phyloP scores from a whole-genome alignment of 2,888 invertebrate species.

The Erebia ligea region DNA sequence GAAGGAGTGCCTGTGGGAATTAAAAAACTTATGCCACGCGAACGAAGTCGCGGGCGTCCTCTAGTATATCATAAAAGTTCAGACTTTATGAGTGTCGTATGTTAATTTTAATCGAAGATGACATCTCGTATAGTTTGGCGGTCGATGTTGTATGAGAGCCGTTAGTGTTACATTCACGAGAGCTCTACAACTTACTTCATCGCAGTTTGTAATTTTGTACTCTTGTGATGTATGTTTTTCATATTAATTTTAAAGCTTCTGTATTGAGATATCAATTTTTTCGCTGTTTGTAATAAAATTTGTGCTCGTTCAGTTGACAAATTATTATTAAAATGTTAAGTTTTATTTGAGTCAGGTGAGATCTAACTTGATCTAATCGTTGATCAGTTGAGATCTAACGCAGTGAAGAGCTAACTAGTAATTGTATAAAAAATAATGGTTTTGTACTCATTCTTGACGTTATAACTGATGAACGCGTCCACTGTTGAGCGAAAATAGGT shows the following conservation, averaged over 20 bases:
- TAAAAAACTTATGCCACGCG: too few species aligned
- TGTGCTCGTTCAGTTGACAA: too few species aligned
- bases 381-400: too few species aligned
- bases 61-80: slow-evolving; percentile 6
- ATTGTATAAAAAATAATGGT: too few species aligned
- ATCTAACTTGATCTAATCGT: too few species aligned
- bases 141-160: neutral
- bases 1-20: too few species aligned
- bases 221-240: neutral
- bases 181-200: slow-evolving; percentile 1
- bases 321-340: neutral
- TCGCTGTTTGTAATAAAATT: too few species aligned
- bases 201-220: neutral
- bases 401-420: too few species aligned
- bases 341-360: neutral
- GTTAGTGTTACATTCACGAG: neutral
- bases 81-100: neutral
- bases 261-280: neutral
- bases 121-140: neutral
- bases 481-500: too few species aligned
- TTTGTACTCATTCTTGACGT: too few species aligned
- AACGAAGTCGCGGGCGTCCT: too few species aligned
- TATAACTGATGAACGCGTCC: too few species aligned
- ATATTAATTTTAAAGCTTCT: neutral
- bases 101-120: slow-evolving; percentile 9